phyloP scores from a whole-genome alignment of 2,113 vertebrate species.

The Chaenocephalus aceratus region DNA sequence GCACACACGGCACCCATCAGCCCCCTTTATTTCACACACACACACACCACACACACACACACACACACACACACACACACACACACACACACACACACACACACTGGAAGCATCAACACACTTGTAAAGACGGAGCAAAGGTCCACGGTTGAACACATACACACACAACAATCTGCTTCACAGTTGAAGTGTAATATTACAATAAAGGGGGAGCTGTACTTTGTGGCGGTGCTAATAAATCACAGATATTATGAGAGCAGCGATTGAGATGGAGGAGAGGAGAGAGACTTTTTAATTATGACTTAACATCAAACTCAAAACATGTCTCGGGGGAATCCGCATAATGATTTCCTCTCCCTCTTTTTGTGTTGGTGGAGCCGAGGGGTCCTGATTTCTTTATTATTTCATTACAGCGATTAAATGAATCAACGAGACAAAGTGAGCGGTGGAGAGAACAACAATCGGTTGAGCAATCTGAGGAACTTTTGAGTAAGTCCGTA shows the following conservation, averaged over 20 bases:
- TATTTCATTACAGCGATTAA: slow-evolving; percentile 42
- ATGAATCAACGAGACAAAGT: slow-evolving; percentile 45
- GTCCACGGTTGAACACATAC: not conserved
- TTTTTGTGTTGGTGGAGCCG: slow-evolving; percentile 47
- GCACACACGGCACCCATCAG: slow-evolving; percentile 60
- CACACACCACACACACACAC: not conserved
- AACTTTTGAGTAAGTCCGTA: not conserved
- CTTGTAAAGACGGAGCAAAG: slow-evolving; percentile 31
- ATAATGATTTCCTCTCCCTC: slow-evolving; percentile 74
- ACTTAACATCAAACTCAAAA: slow-evolving; percentile 81
- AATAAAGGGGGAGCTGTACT: slow-evolving; percentile 48
- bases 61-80: slow-evolving; percentile 27
- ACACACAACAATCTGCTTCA: slow-evolving; percentile 42
- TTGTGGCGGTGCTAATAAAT: slow-evolving; percentile 77
- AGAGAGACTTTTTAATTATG: slow-evolving; percentile 85
- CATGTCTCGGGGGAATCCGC: slow-evolving; percentile 75
- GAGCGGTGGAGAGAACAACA: not conserved
- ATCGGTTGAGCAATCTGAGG: not conserved
- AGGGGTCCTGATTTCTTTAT: slow-evolving; percentile 45
- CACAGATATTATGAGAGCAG: slow-evolving; percentile 73
- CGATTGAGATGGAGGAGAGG: slow-evolving; percentile 64
- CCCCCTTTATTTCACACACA: slow-evolving; percentile 11
- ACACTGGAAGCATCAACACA: not conserved
- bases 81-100: not conserved
- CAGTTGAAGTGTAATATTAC: slow-evolving; percentile 61